Evolutionary conservation across 1,140 invertebrate species (phyloP), one percentile per base, ranked within the genome.

Genomic region (Brachystomella parvula): DNA sequence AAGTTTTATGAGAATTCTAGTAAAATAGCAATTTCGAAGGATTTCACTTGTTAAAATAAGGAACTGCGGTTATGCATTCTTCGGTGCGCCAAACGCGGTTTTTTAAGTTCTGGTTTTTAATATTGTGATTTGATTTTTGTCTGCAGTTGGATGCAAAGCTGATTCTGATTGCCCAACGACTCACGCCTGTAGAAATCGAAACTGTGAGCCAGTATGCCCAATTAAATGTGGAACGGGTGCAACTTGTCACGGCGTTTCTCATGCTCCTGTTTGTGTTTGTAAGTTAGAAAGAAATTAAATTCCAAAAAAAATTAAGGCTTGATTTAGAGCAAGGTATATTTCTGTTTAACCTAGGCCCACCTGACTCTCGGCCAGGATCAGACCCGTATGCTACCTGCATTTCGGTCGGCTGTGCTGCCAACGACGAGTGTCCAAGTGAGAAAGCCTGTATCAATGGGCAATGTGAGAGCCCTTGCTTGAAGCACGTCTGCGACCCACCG

Each of bases 371-470:
- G 64, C 73, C 30, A 77, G 77, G 35, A 39, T 39, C 35, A 39
- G 35, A 39, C 19, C 35, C 35, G 19, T 39, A 39, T 19, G 35
- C 19, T 9, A 39, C 35, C 19, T 39, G 35, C 19, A 39, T 39
- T 19, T 6, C 35, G 6, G 35, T 39, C 19, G 85, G 90, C 74
- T 96, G 92, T 77, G 84, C 82, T 74, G 81, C 83, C 70, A 90
- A 94, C 74, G 86, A 84, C 0, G 91, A 94, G 70, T 95, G 92
- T 77, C 83, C 89, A 17, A 88, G 86, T 60, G 87, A 87, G 75
- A 76, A 92, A 64, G 89, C 89, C 29, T 91, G 89, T 73, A 81
- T 88, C 24, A 84, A 87, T 70, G 82, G 85, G 70, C 85, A 82
- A 75, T 90, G 88, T 77, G 81, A 83, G 74, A 85, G 90, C 77